These are phyloP conservation scores for Ageneiosus marmoratus DNA, from an alignment of 2,113 vertebrate genomes.

Conservation along the genomic window DNA sequence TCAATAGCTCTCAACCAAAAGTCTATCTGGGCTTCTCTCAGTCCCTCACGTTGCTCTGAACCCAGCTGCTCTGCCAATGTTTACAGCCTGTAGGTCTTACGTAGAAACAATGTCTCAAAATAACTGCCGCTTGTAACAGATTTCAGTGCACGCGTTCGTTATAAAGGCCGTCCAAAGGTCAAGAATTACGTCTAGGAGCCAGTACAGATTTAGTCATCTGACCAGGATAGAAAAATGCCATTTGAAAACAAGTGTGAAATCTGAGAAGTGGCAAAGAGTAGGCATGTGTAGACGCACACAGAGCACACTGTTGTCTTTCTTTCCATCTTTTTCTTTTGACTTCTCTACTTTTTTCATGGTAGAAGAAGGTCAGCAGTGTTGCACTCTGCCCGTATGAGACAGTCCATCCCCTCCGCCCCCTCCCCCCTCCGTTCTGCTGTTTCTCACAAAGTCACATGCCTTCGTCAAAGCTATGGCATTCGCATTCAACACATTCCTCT, in stretches of 20 bases:
- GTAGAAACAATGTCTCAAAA: conserved; percentile 32
- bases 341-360: background rate
- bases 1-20: conserved; percentile 62
- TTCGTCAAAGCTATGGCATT: conserved; percentile 73
- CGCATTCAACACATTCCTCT: conserved; percentile 80
- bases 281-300: background rate
- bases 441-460: conserved; percentile 70
- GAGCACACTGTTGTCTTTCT: conserved; percentile 12
- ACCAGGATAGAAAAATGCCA: conserved; percentile 36
- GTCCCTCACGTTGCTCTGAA: background rate
- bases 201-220: conserved; percentile 50
- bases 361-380: conserved; percentile 46
- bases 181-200: conserved; percentile 49
- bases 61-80: conserved; percentile 3
- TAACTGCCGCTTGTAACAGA: conserved; percentile 20
- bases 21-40: conserved; percentile 20
- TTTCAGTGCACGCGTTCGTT: conserved; percentile 25
- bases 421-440: conserved; percentile 31
- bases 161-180: conserved; percentile 43
- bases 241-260: conserved; percentile 44
- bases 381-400: conserved; percentile 26
- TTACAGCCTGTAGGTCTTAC: conserved; percentile 26
- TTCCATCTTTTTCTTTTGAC: conserved; percentile 22
- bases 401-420: conserved; percentile 16
- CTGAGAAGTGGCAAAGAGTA: conserved; percentile 50